These are phyloP conservation scores for Eulithis testata DNA, from an alignment of 2,888 invertebrate genomes.

Conservation along the genomic window DNA sequence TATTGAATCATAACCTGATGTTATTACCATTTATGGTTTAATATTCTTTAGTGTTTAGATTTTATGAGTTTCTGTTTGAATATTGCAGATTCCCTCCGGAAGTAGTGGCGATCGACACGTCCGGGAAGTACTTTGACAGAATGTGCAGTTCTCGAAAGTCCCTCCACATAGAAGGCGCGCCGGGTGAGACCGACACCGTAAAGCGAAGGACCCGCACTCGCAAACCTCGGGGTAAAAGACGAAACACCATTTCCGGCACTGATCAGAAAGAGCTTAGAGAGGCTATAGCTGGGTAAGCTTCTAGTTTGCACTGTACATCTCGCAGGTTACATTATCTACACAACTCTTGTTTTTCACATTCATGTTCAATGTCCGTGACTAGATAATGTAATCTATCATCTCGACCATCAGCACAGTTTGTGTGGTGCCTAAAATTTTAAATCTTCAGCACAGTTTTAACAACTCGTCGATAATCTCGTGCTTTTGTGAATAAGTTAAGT, in stretches of 20 bases:
- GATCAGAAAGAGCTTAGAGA: slow-evolving; percentile 95
- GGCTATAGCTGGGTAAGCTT: slow-evolving; percentile 93
- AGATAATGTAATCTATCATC: slow-evolving; percentile 75
- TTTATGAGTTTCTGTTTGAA: slow-evolving; percentile 11
- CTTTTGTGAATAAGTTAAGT: slow-evolving; percentile 80
- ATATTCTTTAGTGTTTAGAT: neutral
- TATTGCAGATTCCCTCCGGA: slow-evolving; percentile 91
- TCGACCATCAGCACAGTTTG: slow-evolving; percentile 74
- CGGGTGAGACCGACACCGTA: slow-evolving; percentile 85
- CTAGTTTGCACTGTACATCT: slow-evolving; percentile 76
- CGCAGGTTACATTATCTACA: slow-evolving; percentile 58
- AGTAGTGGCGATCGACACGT: slow-evolving; percentile 94
- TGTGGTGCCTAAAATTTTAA: slow-evolving; percentile 74
- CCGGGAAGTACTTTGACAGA: slow-evolving; percentile 94
- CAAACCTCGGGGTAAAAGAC: slow-evolving; percentile 91
- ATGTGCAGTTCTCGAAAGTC: slow-evolving; percentile 95
- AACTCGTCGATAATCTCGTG: slow-evolving; percentile 75
- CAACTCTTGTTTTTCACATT: slow-evolving; percentile 26
- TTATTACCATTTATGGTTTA: neutral
- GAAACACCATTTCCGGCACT: slow-evolving; percentile 96
- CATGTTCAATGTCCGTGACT: slow-evolving; percentile 41
- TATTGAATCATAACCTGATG: slow-evolving; percentile 7
- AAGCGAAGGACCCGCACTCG: slow-evolving; percentile 89
- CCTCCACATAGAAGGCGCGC: slow-evolving; percentile 83
- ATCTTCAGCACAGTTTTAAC: slow-evolving; percentile 78